These are phyloP conservation scores for Drosophila bunnanda DNA, from an alignment of 2,888 invertebrate species.

Conservation along the genomic window DNA sequence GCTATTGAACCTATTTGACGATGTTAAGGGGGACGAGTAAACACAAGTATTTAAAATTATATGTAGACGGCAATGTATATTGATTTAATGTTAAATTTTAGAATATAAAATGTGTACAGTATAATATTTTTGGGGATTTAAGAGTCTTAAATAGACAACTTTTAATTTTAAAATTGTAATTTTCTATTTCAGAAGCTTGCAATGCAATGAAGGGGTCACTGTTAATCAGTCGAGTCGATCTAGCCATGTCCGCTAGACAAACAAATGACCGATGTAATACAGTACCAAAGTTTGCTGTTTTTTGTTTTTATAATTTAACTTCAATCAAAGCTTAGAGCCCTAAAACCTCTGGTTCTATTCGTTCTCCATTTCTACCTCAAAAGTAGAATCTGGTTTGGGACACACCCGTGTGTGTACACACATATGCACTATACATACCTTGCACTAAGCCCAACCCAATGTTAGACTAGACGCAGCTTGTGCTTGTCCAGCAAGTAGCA, in stretches of 20 bases:
- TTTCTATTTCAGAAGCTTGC: too few species aligned
- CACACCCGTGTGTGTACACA: not conserved
- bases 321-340: not conserved
- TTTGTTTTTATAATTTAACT: too few species aligned
- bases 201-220: too few species aligned
- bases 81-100: not conserved
- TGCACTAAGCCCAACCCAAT: slow-evolving; percentile 8
- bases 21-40: slow-evolving; percentile 50
- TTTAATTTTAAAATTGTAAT: not conserved
- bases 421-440: not conserved
- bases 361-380: not conserved
- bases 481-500: slow-evolving; percentile 18
- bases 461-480: not conserved
- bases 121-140: not conserved
- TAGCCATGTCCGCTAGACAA: too few species aligned
- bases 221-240: too few species aligned
- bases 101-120: not conserved
- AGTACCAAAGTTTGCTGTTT: too few species aligned
- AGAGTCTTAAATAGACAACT: not conserved
- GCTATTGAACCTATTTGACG: slow-evolving; percentile 76
- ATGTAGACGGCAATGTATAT: slow-evolving; percentile 3
- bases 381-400: not conserved
- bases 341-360: too few species aligned
- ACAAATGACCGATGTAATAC: too few species aligned
- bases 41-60: slow-evolving; percentile 24